Evolutionary conservation across 2,797 vertebrate species (phyloP).

Genomic region (Hippopotamyrus pictus): DNA sequence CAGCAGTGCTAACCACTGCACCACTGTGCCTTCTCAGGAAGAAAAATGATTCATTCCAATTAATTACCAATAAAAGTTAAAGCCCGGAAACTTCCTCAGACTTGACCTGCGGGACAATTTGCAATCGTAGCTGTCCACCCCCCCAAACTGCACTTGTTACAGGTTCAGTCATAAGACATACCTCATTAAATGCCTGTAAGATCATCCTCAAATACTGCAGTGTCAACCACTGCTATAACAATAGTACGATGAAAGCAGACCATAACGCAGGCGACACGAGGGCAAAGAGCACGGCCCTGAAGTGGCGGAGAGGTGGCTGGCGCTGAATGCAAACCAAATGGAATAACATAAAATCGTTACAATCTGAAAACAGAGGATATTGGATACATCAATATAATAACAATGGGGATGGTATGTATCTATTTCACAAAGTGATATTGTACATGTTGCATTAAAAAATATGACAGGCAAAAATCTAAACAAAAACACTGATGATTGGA

Average conservation of each 20-base stretch:
- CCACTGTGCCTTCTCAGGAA: neutral
- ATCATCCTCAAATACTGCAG: neutral
- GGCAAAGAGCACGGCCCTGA: neutral
- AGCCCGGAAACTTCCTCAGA: neutral
- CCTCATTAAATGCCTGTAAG: neutral
- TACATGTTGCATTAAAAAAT: neutral
- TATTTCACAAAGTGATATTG: neutral
- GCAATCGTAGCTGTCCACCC: neutral
- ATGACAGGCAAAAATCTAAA: neutral
- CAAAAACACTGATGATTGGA: too few relatives aligned
- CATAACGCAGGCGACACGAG: neutral
- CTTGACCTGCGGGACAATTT: neutral
- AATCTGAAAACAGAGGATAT: neutral
- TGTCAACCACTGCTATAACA: neutral
- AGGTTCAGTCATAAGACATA: neutral
- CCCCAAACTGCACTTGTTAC: neutral
- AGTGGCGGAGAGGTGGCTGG: neutral
- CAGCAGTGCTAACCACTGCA: neutral
- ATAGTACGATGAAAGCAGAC: neutral
- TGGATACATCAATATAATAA: neutral
- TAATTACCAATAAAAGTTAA: neutral
- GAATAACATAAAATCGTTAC: neutral
- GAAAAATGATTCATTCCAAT: neutral
- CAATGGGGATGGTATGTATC: neutral
- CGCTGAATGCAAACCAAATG: neutral